These are phyloP conservation scores for Prunella himalayana DNA, from an alignment of 2,113 vertebrate species.

Conservation along the genomic window DNA sequence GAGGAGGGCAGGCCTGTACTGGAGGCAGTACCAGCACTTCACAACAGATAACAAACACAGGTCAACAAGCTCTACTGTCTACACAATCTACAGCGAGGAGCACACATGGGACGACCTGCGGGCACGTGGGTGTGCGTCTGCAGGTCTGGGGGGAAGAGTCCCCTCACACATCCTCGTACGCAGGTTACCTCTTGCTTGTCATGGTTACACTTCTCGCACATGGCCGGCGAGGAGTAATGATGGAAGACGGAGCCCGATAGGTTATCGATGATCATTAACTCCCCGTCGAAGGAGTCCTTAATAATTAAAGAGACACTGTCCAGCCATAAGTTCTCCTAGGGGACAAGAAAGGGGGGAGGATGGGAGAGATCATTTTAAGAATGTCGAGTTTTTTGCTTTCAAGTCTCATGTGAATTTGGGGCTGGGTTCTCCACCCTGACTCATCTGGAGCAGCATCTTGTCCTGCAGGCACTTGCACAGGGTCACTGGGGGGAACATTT, in stretches of 20 bases:
- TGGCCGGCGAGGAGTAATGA: conserved; percentile 91
- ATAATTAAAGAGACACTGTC: conserved; percentile 99
- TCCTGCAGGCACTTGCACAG: conserved; percentile 14
- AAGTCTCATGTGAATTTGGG: conserved; percentile 48
- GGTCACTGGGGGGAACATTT: not conserved
- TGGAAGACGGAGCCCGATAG: conserved; percentile 98
- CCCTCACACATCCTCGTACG: conserved; percentile 53
- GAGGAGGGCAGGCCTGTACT: not conserved
- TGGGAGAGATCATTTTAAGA: conserved; percentile 75
- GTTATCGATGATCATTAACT: conserved; percentile 99
- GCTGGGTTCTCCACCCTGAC: conserved; percentile 49
- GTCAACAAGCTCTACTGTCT: conserved; percentile 3
- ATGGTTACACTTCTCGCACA: conserved; percentile 88
- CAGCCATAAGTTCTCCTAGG: conserved; percentile 98
- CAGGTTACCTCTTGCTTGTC: conserved; percentile 90
- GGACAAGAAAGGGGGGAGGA: conserved; percentile 79
- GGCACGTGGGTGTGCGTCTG: not conserved
- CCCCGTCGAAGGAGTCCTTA: conserved; percentile 97
- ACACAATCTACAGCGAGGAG: not conserved
- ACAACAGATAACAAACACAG: not conserved
- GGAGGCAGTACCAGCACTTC: not conserved
- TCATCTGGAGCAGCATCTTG: conserved; percentile 33
- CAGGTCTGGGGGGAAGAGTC: not conserved
- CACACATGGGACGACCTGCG: not conserved
- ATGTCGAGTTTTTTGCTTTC: conserved; percentile 25